Percentiles rank a stretch among this genome's conserved stretches.
phyloP scores from a whole-genome alignment of 1,140 invertebrate genomes.

The Drosophila quadrilineata region DNA sequence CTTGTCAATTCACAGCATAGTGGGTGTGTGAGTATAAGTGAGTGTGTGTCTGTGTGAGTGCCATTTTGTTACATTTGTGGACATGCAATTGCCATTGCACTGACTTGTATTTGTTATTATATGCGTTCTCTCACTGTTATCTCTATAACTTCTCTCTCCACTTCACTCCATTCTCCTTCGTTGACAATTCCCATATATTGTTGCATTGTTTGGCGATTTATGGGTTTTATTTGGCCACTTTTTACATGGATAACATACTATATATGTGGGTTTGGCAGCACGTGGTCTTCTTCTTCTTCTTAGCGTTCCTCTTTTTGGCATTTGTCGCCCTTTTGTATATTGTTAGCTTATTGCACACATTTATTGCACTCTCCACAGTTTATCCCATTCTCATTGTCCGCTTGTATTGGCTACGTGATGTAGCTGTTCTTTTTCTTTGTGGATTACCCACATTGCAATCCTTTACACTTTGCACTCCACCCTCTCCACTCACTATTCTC shows the following conservation, averaged over 20 bases:
- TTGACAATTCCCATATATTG: too few relatives aligned
- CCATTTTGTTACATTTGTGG: conserved; percentile 36
- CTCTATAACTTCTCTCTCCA: too few relatives aligned
- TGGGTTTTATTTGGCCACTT: conserved; percentile 76
- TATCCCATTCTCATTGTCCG: not conserved
- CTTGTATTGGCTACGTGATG: conserved; percentile 17
- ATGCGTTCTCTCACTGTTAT: not conserved
- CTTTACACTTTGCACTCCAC: conserved; percentile 18
- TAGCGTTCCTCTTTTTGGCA: too few relatives aligned
- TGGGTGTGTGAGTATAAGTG: too few relatives aligned
- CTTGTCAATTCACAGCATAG: too few relatives aligned
- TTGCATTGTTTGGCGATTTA: conserved; percentile 73
- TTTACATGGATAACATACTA: conserved; percentile 40
- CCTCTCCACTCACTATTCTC: too few relatives aligned
- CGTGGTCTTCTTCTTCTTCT: conserved; percentile 31
- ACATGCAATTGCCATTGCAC: conserved; percentile 55
- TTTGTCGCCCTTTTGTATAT: conserved; percentile 72
- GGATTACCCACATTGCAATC: conserved; percentile 35
- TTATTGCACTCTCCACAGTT: conserved; percentile 40
- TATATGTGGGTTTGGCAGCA: conserved; percentile 15
- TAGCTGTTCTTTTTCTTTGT: conserved; percentile 21
- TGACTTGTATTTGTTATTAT: conserved; percentile 66
- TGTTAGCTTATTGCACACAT: conserved; percentile 70
- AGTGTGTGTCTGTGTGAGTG: too few relatives aligned
- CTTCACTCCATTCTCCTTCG: too few relatives aligned